Percentiles rank a stretch among this genome's conserved stretches.
Evolutionary conservation across 2,888 invertebrate species (phyloP).

Genomic region (Abscondita cerata): DNA sequence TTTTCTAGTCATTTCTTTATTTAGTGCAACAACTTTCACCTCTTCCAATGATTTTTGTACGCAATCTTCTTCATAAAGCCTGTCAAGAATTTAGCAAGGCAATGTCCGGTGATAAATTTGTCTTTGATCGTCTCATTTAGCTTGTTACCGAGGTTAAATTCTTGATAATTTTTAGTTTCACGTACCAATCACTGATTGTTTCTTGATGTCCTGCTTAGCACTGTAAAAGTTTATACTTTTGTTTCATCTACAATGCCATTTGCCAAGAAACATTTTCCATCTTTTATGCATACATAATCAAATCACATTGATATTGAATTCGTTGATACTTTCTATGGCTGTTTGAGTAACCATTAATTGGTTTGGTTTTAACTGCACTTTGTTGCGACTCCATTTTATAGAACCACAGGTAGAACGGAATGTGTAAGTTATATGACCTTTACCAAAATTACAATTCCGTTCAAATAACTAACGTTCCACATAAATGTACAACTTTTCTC

Average conservation of each 20-base stretch:
- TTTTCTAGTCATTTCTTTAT: neutral
- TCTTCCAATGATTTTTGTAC: neutral
- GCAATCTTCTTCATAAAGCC: neutral
- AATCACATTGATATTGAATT: neutral
- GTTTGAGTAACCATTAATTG: too few species aligned
- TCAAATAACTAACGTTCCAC: too few species aligned
- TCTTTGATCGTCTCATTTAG: neutral
- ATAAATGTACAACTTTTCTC: too few species aligned
- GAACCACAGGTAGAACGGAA: too few species aligned
- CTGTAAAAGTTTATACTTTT: neutral
- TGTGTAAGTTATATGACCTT: too few species aligned
- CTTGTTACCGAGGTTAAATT: neutral
- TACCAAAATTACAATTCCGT: too few species aligned
- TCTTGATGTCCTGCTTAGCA: neutral
- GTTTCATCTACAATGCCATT: neutral
- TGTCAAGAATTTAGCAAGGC: neutral
- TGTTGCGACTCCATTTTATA: too few species aligned
- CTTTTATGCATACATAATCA: neutral
- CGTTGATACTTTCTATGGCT: too few species aligned
- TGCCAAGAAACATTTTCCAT: conserved; percentile 4
- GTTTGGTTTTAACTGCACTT: too few species aligned
- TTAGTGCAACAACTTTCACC: neutral
- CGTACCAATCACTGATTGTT: neutral
- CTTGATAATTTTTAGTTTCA: neutral
- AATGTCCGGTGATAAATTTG: neutral